phyloP scores from a whole-genome alignment of 37 sponge, comb jelly and placozoan species.

The Dysidea cf. avara region DNA sequence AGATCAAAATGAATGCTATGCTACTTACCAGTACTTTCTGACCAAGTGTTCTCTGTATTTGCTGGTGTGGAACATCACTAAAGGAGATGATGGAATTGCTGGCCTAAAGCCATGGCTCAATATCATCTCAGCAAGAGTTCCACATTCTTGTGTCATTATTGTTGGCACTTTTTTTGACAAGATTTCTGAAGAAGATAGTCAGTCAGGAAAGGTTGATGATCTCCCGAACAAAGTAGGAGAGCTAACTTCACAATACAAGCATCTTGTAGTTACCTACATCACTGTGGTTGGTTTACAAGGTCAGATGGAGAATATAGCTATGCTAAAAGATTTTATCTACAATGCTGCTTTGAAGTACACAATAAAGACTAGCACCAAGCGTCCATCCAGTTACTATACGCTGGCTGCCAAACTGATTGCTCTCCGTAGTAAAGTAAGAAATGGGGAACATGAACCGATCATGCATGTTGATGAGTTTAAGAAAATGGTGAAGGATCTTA shows the following conservation, averaged over 20 bases:
- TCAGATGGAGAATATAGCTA: conserved; percentile 57
- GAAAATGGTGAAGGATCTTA: conserved; percentile 40
- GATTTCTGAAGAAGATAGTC: conserved; percentile 54
- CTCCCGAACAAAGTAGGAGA: conserved; percentile 49
- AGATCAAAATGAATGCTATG: conserved; percentile 94
- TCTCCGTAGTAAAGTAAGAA: conserved; percentile 58
- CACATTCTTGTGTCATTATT: conserved; percentile 77
- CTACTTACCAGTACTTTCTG: conserved; percentile 96
- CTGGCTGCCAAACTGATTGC: conserved; percentile 66
- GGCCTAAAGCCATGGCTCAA: conserved; percentile 91
- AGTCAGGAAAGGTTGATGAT: conserved; percentile 17
- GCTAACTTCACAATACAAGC: conserved; percentile 39
- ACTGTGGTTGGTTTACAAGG: conserved; percentile 58
- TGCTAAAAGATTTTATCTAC: conserved; percentile 82
- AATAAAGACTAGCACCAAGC: conserved; percentile 33
- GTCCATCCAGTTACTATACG: conserved; percentile 86
- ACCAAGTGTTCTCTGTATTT: conserved; percentile 89
- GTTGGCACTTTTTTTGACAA: conserved; percentile 87
- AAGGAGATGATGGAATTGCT: conserved; percentile 69
- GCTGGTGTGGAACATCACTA: conserved; percentile 77
- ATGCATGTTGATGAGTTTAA: conserved; percentile 64
- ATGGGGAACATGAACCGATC: conserved; percentile 60
- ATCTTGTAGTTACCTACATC: conserved; percentile 65
- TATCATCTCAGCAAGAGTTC: conserved; percentile 84
- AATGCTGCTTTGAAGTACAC: conserved; percentile 68